These are phyloP conservation scores for Macaria notata DNA, from an alignment of 2,888 invertebrate species.

Conservation along the genomic window DNA sequence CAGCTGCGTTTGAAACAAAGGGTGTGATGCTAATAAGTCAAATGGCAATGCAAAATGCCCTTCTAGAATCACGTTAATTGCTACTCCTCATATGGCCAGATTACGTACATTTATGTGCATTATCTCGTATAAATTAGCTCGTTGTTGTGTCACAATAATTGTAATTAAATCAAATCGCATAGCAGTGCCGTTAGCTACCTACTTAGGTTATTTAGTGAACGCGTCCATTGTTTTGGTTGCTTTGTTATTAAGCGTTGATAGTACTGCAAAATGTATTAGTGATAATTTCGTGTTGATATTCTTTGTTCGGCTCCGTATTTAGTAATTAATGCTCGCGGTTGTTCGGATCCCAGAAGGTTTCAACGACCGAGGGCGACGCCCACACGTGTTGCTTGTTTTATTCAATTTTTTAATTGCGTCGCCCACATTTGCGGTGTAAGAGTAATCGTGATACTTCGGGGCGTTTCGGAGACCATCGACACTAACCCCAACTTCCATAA, in stretches of 20 bases:
- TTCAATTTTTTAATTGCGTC: slow-evolving; percentile 71
- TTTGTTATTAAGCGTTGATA: slow-evolving; percentile 27
- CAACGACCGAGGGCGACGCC: slow-evolving; percentile 45
- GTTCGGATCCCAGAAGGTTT: slow-evolving; percentile 27
- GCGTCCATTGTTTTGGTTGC: slow-evolving; percentile 30
- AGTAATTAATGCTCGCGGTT: slow-evolving; percentile 16
- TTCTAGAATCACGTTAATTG: slow-evolving; percentile 44
- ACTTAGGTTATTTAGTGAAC: slow-evolving; percentile 17
- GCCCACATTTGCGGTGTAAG: slow-evolving; percentile 50
- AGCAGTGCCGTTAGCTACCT: slow-evolving; percentile 2
- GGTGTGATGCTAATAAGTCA: slow-evolving; percentile 62
- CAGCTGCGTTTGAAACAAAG: slow-evolving; percentile 77
- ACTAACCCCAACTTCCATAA: slow-evolving; percentile 27
- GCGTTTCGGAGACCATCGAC: slow-evolving; percentile 34
- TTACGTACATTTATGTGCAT: slow-evolving; percentile 58
- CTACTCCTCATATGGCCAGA: slow-evolving; percentile 51
- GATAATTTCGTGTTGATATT: slow-evolving; percentile 6
- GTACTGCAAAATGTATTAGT: slow-evolving; percentile 1
- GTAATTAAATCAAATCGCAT: slow-evolving; percentile 33
- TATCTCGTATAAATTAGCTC: slow-evolving; percentile 62
- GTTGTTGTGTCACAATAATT: slow-evolving; percentile 52
- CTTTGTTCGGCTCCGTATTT: slow-evolving; percentile 19
- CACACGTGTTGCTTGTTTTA: slow-evolving; percentile 57
- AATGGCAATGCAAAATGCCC: slow-evolving; percentile 59
- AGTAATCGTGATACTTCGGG: slow-evolving; percentile 28